Evolutionary conservation across 2,113 vertebrate species (phyloP), one percentile per base, ranked within the genome.

Genomic region (Pyxicephalus adspersus): DNA sequence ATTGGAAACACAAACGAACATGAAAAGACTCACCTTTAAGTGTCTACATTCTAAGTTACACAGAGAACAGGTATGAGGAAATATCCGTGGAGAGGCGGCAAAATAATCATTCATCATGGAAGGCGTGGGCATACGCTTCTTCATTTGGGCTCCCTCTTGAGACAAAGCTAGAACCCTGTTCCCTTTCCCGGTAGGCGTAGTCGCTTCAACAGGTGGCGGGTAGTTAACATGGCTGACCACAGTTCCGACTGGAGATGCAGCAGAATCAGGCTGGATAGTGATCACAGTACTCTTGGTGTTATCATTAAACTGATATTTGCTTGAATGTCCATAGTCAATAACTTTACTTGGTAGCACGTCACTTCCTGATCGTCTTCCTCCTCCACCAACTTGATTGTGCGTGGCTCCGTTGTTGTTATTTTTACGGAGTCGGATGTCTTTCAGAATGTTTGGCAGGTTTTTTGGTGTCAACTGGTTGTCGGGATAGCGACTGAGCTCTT

Each of bases 41-140:
- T 92, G 89, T 90, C 90, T 88, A 94, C 95, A 98, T 90, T 96
- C 93, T 95, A 94, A 76, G 93, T 93, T 95, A 97, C 97, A 99
- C 83, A 99, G 95, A 94, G 94, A 95, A 95, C 97, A 99, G 88
- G 95, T 94, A 93, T 99, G 96, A 74, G 97, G 95, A 91, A 98
- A 96, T 91, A 92, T 91, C 92, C 91, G 94, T 19, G 97, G 97
- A 45, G 95, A 93, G 0, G 93, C 90, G 3, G 95, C 95, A 20
- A 95, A 95, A 91, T 97, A 98, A 94, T 99, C 97, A 34, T 94
- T 95, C 95, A 97, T 96, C 97, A 97, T 96, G 64, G 93, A 93
- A 0, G 90, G 89, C 1, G 95, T 94, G 31, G 96, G 96, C 64
- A 95, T 85, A 64, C 91, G 89, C 87, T 95, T 91, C 83, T 85